A percentile compares a stretch with the other conserved stretches of the same genome.
Conservation (phyloP, 2,888 invertebrate species). For the Eledone cirrhosa region DNA sequence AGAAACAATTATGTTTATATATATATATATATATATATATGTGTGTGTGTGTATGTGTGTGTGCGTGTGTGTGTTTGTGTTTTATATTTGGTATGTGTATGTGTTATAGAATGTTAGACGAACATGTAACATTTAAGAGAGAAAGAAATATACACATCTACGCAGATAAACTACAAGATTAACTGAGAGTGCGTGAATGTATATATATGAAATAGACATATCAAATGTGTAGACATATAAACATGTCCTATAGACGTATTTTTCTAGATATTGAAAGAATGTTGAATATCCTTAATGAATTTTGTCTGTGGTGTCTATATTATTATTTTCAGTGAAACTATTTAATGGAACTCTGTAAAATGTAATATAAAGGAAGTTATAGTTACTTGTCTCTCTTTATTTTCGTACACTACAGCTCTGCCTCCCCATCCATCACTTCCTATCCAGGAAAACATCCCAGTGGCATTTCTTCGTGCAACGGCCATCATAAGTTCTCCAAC, state of each 20-base stretch:
- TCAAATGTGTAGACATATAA: no score
- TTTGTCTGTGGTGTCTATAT: no score
- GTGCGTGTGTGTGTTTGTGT: neutral
- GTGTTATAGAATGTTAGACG: no score
- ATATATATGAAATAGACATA: no score
- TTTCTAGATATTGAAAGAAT: no score
- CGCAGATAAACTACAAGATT: no score
- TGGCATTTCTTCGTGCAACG: constrained; percentile 85
- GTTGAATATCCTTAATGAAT: no score
- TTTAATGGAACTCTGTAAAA: no score
- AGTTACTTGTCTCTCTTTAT: constrained; percentile 55
- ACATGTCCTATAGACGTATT: no score
- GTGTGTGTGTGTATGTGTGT: no score
- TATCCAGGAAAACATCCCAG: constrained; percentile 92
- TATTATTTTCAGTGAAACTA: no score
- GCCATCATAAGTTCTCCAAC: constrained; percentile 95
- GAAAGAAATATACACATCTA: neutral
- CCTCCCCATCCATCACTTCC: constrained; percentile 98
- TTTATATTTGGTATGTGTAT: neutral
- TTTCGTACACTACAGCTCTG: constrained; percentile 68
- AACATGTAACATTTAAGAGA: neutral
- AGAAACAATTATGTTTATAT: neutral
- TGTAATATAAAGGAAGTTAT: neutral
- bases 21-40: neutral
- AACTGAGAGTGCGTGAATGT: no score